These are phyloP conservation scores for Drosophila stalkeri DNA, from an alignment of 2,888 invertebrate genomes.

Conservation along the genomic window DNA sequence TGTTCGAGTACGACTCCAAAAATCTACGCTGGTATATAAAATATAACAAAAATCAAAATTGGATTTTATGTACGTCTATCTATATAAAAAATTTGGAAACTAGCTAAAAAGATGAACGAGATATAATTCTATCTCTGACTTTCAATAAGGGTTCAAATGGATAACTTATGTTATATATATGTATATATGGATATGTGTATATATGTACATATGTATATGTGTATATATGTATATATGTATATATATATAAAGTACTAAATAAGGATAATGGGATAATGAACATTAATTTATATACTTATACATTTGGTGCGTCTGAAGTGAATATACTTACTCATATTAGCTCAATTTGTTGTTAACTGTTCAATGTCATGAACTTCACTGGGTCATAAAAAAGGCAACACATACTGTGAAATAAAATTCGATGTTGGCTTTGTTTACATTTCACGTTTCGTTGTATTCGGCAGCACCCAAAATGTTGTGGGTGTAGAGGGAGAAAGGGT, in stretches of 20 bases:
- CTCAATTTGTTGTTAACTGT: slow-evolving; percentile 48
- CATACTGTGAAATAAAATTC: slow-evolving; percentile 31
- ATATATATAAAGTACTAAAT: slow-evolving; percentile 2
- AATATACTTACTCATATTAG: slow-evolving; percentile 25
- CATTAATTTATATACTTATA: background rate
- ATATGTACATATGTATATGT: no score
- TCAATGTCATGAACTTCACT: slow-evolving; percentile 77
- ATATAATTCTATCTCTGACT: no score
- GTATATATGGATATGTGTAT: no score
- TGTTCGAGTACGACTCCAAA: no score
- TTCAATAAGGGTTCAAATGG: no score
- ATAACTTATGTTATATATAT: no score
- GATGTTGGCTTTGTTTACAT: slow-evolving; percentile 52
- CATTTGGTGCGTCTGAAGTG: background rate
- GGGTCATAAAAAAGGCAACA: slow-evolving; percentile 73
- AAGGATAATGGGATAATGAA: slow-evolving; percentile 46
- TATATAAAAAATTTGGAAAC: no score
- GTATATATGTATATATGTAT: background rate
- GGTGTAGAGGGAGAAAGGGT: slow-evolving; percentile 22
- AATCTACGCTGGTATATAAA: no score
- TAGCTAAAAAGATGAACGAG: no score
- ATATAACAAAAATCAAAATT: no score
- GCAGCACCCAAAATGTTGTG: slow-evolving; percentile 57
- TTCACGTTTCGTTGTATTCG: slow-evolving; percentile 42
- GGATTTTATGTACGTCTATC: no score